Percentiles rank a stretch among this genome's conserved stretches.
phyloP scores from a whole-genome alignment of 2,797 vertebrate genomes.

The Lepilemur septentrionalis region DNA sequence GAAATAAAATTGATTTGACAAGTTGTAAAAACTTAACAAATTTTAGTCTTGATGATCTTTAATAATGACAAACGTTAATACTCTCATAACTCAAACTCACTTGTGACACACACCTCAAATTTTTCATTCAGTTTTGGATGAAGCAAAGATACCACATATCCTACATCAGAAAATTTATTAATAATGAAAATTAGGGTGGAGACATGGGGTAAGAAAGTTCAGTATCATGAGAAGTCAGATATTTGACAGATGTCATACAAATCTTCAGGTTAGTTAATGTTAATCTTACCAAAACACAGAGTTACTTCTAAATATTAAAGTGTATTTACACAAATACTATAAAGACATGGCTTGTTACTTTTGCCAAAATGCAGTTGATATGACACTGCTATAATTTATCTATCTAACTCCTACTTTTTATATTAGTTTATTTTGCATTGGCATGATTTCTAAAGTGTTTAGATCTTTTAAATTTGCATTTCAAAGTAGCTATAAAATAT shows the following conservation, averaged over 20 bases:
- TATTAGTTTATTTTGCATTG: slow-evolving; percentile 79
- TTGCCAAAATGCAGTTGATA: slow-evolving; percentile 53
- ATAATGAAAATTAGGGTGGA: not conserved
- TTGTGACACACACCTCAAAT: not conserved
- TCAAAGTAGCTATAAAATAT: slow-evolving; percentile 85
- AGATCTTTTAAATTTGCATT: slow-evolving; percentile 84
- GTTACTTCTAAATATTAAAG: slow-evolving; percentile 64
- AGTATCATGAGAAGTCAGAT: slow-evolving; percentile 29
- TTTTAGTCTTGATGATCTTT: not conserved
- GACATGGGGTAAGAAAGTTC: not conserved
- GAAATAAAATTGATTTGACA: not conserved
- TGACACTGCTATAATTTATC: slow-evolving; percentile 67
- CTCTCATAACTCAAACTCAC: not conserved
- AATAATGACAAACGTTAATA: slow-evolving; percentile 1
- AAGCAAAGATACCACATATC: not conserved
- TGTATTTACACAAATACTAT: slow-evolving; percentile 68
- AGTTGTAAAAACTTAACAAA: slow-evolving; percentile 1
- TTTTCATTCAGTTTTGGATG: not conserved
- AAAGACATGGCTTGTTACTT: slow-evolving; percentile 55
- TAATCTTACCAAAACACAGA: slow-evolving; percentile 43
- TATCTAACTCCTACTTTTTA: slow-evolving; percentile 68
- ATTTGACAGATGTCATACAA: slow-evolving; percentile 1
- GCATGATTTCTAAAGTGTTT: slow-evolving; percentile 74
- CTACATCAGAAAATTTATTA: not conserved
- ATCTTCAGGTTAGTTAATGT: slow-evolving; percentile 31